Evolutionary conservation across 2,888 invertebrate species (phyloP).

Genomic region (Pyrrhia umbra): DNA sequence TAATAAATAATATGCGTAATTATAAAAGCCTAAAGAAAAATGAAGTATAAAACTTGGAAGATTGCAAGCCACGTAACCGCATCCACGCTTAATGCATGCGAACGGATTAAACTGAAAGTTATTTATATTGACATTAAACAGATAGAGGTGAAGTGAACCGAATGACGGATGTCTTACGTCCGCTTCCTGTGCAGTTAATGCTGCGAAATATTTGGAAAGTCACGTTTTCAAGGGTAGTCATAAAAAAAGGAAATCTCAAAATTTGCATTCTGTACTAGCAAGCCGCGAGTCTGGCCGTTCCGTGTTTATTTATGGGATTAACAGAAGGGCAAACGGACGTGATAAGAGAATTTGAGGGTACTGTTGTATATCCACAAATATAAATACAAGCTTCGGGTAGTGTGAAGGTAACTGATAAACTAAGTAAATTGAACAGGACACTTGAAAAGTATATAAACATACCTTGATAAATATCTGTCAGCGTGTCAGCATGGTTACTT

Average conservation of each 20-base stretch:
- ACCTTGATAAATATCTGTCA: constrained; percentile 31
- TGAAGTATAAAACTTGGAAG: constrained; percentile 13
- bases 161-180: constrained; percentile 52
- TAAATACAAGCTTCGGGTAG: constrained; percentile 35
- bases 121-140: constrained; percentile 52
- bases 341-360: constrained; percentile 65
- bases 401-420: constrained; percentile 60
- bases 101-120: constrained; percentile 57
- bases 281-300: constrained; percentile 61
- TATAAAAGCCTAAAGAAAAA: constrained; percentile 33
- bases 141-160: constrained; percentile 62
- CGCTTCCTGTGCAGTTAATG: constrained; percentile 68
- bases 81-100: constrained; percentile 26
- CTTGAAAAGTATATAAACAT: constrained; percentile 36
- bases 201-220: constrained; percentile 71
- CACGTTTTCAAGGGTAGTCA: constrained; percentile 76
- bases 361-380: constrained; percentile 46
- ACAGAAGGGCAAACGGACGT: constrained; percentile 70
- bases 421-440: constrained; percentile 49
- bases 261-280: constrained; percentile 64
- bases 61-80: constrained; percentile 12
- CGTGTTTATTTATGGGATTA: constrained; percentile 77
- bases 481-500: constrained; percentile 9
- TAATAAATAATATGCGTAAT: constrained; percentile 57
- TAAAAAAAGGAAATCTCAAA: constrained; percentile 72